A percentile compares a stretch with the other conserved stretches of the same genome.
Evolutionary conservation across 2,113 vertebrate genomes (phyloP).

Genomic region (Callionymus lyra): DNA sequence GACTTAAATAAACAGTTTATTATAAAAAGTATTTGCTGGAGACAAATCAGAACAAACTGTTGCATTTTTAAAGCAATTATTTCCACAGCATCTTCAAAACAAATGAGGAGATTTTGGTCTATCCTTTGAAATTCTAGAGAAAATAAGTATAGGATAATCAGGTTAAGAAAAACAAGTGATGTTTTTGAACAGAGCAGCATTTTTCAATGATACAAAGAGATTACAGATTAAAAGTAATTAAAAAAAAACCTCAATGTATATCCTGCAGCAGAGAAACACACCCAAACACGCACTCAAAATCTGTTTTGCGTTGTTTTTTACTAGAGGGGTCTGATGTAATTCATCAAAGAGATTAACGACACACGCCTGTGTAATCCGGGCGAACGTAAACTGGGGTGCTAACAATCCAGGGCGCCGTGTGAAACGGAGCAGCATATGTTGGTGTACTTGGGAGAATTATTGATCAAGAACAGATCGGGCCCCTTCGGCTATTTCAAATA

Average conservation of each 20-base stretch:
- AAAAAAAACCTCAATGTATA: constrained; percentile 1
- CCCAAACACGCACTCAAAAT: neutral
- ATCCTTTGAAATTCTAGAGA: too few species aligned
- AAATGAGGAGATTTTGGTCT: too few species aligned
- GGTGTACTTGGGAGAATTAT: too few species aligned
- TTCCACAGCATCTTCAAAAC: too few species aligned
- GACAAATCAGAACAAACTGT: too few species aligned
- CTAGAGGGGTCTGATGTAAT: constrained; percentile 1
- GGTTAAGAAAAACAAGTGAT: too few species aligned
- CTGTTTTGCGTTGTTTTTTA: neutral
- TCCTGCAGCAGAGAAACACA: neutral
- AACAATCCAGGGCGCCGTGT: neutral
- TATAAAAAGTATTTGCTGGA: too few species aligned
- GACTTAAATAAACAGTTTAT: too few species aligned
- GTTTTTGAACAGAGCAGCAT: too few species aligned
- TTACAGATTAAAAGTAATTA: neutral
- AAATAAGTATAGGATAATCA: too few species aligned
- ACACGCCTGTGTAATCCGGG: constrained; percentile 2
- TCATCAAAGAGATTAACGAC: constrained; percentile 2
- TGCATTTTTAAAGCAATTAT: too few species aligned
- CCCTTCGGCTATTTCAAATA: constrained; percentile 14
- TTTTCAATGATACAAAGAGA: neutral
- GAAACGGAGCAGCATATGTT: too few species aligned
- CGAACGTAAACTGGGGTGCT: constrained; percentile 8
- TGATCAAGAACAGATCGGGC: constrained; percentile 1